Base-by-base conservation (phyloP, 53 echinoderm and acorn worm genomes). In the Apostichopus leukothele region DNA sequence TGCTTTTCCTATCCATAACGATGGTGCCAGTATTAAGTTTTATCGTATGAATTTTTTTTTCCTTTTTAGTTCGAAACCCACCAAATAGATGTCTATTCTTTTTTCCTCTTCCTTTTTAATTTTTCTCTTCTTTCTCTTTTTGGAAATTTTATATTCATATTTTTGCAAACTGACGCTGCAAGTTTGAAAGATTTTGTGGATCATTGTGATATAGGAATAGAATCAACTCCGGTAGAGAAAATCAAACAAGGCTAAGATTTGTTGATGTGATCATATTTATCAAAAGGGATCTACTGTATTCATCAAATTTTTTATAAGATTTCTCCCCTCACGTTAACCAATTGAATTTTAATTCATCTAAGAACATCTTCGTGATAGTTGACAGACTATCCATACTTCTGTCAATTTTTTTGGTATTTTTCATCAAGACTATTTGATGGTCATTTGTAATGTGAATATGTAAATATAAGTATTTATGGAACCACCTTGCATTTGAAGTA, bases 381-480 rank as follows among this genome's bases (percentile, higher is more conserved):
- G 39, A 39, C 39, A 39, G 39, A 39, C 39, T 1, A 39, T 39
- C 39, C 39, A 39, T 39, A 0, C 0, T 3, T 39, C 10, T 7
- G 57, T 57, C 57, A 9, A 10, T 57, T 57, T 57, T 10, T 57
- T 57, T 57, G 6, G 57, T 57, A 57, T 57, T 57, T 57, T 9
- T 57, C 10, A 57, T 57, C 71, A n/a, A 71, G 71, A 71, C 18
- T 71, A 71, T 71, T 13, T 71, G 20, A 71, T 71, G 71, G 71
- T 71, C 18, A 19, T 71, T n/a, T 71, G 71, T 71, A 71, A 54
- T 81, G 55, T 81, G 81, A 81, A 81, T 81, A 81, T 81, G 81
- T 81, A 81, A 81, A 81, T 81, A 81, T 20, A 81, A 55, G 81
- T 81, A 81, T 81, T 81, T 81, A 81, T 81, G 81, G 55, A 13